phyloP scores from a whole-genome alignment of 1,140 invertebrate species.

The Anastrepha obliqua region DNA sequence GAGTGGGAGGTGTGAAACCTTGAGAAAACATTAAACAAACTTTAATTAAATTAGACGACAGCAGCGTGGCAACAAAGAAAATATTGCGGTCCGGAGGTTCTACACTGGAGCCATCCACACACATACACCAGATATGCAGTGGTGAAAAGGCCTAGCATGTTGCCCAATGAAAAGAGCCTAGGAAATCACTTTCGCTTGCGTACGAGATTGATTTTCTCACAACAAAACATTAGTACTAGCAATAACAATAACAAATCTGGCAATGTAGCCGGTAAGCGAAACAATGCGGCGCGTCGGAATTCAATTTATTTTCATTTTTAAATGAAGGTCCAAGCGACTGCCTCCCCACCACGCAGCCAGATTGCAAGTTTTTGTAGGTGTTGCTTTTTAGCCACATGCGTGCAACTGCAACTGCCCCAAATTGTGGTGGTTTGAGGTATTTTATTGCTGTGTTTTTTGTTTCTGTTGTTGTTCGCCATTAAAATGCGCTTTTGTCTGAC shows the following conservation, averaged over 20 bases:
- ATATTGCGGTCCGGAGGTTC: neutral
- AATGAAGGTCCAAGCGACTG: neutral
- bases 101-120: neutral
- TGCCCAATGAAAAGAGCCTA: neutral
- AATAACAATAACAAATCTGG: neutral
- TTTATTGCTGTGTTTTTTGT: neutral
- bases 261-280: neutral
- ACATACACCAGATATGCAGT: neutral
- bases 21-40: slow-evolving; percentile 52
- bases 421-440: neutral
- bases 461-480: neutral
- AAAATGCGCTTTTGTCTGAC: slow-evolving; percentile 29
- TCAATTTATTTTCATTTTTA: slow-evolving; percentile 47
- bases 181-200: slow-evolving; percentile 52
- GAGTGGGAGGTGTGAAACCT: slow-evolving; percentile 15
- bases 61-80: slow-evolving; percentile 20
- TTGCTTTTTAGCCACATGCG: neutral
- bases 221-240: neutral
- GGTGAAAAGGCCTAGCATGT: neutral
- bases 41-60: slow-evolving; percentile 52
- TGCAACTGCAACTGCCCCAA: slow-evolving; percentile 15
- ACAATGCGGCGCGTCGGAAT: neutral
- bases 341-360: neutral
- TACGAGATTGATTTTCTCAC: slow-evolving; percentile 25
- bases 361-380: too few species aligned